These are phyloP conservation scores for Alligator mississippiensis DNA, from an alignment of 2,113 vertebrate species.

Conservation along the genomic window DNA sequence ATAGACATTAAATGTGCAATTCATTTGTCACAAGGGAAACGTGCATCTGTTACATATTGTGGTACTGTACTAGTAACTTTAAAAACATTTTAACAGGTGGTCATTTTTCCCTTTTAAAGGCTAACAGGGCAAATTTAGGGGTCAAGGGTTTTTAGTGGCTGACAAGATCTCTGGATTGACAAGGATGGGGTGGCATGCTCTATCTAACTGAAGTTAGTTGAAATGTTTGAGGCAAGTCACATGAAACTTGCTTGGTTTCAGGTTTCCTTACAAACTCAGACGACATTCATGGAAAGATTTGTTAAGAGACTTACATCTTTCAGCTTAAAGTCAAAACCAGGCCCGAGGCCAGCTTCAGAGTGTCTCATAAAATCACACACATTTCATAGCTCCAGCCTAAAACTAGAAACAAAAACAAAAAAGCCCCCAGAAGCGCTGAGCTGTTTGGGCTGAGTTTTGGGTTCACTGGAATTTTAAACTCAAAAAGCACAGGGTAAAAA, in stretches of 20 bases:
- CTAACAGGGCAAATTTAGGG: background rate
- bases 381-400: background rate
- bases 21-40: background rate
- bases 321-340: background rate
- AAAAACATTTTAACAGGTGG: background rate
- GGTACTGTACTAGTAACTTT: rapidly evolving
- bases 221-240: slow-evolving; percentile 17
- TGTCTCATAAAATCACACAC: background rate
- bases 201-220: background rate
- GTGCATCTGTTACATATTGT: rapidly evolving
- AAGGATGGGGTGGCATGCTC: background rate
- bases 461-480: slow-evolving; percentile 39
- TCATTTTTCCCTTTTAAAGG: background rate
- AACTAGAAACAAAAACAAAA: background rate
- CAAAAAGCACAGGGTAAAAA: background rate
- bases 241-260: background rate
- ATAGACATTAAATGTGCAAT: background rate
- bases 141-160: background rate
- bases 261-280: background rate
- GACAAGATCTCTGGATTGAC: background rate
- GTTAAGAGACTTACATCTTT: background rate
- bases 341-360: background rate
- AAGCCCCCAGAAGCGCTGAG: slow-evolving; percentile 1
- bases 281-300: background rate
- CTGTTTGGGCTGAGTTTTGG: background rate